Base-by-base conservation (phyloP, 1,140 invertebrate species). In the Anastrepha obliqua region DNA sequence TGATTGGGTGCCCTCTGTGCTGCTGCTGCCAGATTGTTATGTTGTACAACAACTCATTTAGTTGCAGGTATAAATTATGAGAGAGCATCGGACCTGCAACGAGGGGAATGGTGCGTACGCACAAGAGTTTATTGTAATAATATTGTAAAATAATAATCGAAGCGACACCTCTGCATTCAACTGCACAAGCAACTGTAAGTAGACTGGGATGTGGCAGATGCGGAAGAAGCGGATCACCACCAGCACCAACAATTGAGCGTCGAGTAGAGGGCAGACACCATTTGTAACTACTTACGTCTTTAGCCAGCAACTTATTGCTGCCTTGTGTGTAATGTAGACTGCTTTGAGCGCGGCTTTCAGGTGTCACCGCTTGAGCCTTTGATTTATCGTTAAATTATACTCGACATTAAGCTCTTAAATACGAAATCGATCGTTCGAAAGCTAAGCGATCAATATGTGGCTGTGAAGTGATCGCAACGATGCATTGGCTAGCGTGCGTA, bases 371-470 rank as follows among this genome's bases (percentile, higher is more conserved):
- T 91, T 88, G 89, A 89, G 85, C 90, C 87, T 85, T 89, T 92
- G 91, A 92, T 92, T 92, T 92, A 92, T 92, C 89, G 90, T 88
- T 58, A 91, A 92, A 92, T 92, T 92, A 92, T 92, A 91, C 90
- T 55, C 74, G 89, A 91, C 88, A 92, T 92, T 92, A 91, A 91
- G 90, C 90, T 90, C 90, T 90, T 90, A 91, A 92, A 65, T 87
- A 55, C 64, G 62, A 87, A 67, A 65, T 87, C 86, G 86, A 51
- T 62, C 59, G 59, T 62, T 86, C 17, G 17, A 17, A 60, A 86
- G 55, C 59, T 15, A 44, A 15, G 85, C 59, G 42, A 60, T 86
- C 58, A 86, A 17, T 59, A 20, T 29, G 55, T 85, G 59, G 13
- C 4, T 60, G 59, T 39, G 58, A 85, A 51, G 55, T 60, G 58